Conservation (phyloP, 2,113 vertebrate genomes). For the Chrysochloris asiatica region DNA sequence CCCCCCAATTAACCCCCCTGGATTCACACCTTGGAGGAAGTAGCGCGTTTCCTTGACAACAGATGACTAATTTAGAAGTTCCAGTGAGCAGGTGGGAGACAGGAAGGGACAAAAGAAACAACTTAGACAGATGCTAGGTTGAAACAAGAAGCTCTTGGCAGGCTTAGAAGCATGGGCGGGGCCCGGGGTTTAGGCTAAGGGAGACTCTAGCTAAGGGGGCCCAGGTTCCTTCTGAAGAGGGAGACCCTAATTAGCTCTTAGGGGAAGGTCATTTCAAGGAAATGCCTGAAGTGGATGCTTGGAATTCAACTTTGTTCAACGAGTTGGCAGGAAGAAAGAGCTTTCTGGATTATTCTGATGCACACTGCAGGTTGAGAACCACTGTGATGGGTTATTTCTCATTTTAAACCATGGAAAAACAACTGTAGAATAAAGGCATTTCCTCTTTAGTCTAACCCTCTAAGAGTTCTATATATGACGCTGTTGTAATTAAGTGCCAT, state of each 20-base stretch:
- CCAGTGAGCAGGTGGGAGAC: constrained; percentile 66
- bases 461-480: too few species aligned
- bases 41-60: constrained; percentile 66
- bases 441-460: background rate
- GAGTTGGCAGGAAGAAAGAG: background rate
- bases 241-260: background rate
- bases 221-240: background rate
- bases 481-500: too few species aligned
- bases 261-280: background rate
- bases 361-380: background rate
- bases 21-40: constrained; percentile 56
- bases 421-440: background rate
- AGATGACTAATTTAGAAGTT: constrained; percentile 69
- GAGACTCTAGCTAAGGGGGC: background rate
- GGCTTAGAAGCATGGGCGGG: background rate
- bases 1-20: background rate
- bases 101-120: constrained; percentile 58
- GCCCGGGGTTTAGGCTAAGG: background rate
- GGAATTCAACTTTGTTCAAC: background rate
- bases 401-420: background rate
- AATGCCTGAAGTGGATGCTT: background rate
- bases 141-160: constrained; percentile 49
- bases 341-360: background rate
- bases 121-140: constrained; percentile 34
- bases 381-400: fast-evolving